These are phyloP conservation scores for Chaetogeoica ovagalla DNA, from an alignment of 2,888 invertebrate genomes.

Conservation along the genomic window DNA sequence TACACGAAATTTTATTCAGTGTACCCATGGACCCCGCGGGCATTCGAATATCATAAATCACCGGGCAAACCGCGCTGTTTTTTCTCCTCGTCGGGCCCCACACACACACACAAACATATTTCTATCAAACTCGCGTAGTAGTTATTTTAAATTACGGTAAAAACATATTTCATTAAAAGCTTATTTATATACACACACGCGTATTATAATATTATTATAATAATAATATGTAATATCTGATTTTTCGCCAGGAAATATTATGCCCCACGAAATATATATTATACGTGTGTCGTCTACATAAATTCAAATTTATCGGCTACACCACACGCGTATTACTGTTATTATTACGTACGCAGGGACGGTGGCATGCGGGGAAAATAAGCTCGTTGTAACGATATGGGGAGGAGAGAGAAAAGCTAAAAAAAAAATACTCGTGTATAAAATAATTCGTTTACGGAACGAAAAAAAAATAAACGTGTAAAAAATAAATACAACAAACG, in stretches of 20 bases:
- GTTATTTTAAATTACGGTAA: constrained; percentile 51
- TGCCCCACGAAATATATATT: background rate
- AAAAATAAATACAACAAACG: too few species aligned
- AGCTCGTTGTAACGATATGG: too few species aligned
- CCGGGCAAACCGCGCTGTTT: constrained; percentile 25
- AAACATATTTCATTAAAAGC: constrained; percentile 48
- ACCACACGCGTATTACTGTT: background rate
- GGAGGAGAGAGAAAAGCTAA: too few species aligned
- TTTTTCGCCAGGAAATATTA: constrained; percentile 23
- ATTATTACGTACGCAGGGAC: too few species aligned
- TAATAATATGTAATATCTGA: background rate
- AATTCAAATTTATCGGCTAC: constrained; percentile 47
- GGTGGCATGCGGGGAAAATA: too few species aligned
- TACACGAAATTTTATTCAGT: constrained; percentile 42
- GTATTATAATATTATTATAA: too few species aligned
- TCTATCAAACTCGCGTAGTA: constrained; percentile 44
- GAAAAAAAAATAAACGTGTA: too few species aligned
- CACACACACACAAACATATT: constrained; percentile 35
- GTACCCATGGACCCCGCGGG: constrained; percentile 23
- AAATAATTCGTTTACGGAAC: too few species aligned
- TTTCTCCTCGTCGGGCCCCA: background rate
- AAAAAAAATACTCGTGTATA: too few species aligned
- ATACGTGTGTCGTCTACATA: constrained; percentile 19
- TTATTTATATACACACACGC: background rate
- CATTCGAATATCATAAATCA: constrained; percentile 45